Percentiles rank a stretch among this genome's conserved stretches.
Conservation (phyloP, 2,113 vertebrate species). For the Serilophus lunatus region DNA sequence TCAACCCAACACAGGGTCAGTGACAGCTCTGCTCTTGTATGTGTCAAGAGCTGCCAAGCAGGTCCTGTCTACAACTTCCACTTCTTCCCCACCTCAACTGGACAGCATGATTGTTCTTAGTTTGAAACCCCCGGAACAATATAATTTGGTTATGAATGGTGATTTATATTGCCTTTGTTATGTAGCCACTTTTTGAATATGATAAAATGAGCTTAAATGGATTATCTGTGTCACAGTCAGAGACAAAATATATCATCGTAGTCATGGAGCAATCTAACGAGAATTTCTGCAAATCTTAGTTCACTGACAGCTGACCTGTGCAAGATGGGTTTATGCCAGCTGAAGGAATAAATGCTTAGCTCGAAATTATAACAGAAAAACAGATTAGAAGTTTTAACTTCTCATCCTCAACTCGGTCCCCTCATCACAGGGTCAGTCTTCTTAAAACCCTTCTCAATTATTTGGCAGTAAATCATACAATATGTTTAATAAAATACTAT, state of each 20-base stretch:
- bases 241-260: neutral
- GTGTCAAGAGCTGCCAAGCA: neutral
- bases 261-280: neutral
- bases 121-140: neutral
- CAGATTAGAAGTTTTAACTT: neutral
- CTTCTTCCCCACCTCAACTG: rapidly evolving
- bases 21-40: rapidly evolving
- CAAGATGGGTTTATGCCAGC: neutral
- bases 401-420: neutral
- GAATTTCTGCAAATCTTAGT: neutral
- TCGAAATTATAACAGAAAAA: neutral
- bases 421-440: neutral
- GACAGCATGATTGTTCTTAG: neutral
- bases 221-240: neutral
- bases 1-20: neutral
- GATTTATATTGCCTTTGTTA: neutral
- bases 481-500: neutral
- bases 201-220: neutral
- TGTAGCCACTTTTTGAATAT: neutral
- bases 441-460: neutral
- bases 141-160: neutral
- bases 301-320: neutral
- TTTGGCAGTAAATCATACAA: neutral
- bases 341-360: neutral
- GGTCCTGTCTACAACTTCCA: neutral